Conservation (phyloP, 2,888 invertebrate genomes). For the Antheraea assamensis region DNA sequence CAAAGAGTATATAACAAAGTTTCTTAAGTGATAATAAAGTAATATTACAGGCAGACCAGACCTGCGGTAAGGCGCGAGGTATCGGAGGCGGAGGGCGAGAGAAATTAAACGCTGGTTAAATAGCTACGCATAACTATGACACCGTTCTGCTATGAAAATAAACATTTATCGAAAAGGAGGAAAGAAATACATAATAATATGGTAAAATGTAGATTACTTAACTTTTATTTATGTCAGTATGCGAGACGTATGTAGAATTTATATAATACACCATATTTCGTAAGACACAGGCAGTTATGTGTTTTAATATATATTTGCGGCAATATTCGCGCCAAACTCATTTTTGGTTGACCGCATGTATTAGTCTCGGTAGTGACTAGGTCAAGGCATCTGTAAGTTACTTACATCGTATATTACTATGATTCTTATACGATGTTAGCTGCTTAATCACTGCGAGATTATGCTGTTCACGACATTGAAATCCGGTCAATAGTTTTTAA, state of each 20-base stretch:
- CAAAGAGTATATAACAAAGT: too few relatives aligned
- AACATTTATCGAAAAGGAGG: too few relatives aligned
- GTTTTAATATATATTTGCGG: background rate
- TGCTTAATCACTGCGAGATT: background rate
- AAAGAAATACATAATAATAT: too few relatives aligned
- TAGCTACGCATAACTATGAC: too few relatives aligned
- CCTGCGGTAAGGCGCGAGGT: too few relatives aligned
- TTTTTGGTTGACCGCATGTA: slow-evolving; percentile 16
- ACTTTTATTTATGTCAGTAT: background rate
- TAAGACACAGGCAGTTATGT: background rate
- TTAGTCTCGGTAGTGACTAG: slow-evolving; percentile 26
- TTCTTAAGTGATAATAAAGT: too few relatives aligned
- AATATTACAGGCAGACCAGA: too few relatives aligned
- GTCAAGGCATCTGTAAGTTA: slow-evolving; percentile 21
- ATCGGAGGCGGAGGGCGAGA: too few relatives aligned
- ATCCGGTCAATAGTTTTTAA: too few relatives aligned
- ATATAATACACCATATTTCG: background rate
- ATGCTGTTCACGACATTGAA: background rate
- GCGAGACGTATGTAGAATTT: background rate
- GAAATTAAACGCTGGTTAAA: too few relatives aligned
- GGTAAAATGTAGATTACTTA: background rate
- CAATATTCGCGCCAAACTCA: background rate
- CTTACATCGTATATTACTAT: background rate
- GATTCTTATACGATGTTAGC: background rate
- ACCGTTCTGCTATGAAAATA: too few relatives aligned